Evolutionary conservation across 2,797 vertebrate genomes (phyloP).

Genomic region (Crocodylus rhombifer): DNA sequence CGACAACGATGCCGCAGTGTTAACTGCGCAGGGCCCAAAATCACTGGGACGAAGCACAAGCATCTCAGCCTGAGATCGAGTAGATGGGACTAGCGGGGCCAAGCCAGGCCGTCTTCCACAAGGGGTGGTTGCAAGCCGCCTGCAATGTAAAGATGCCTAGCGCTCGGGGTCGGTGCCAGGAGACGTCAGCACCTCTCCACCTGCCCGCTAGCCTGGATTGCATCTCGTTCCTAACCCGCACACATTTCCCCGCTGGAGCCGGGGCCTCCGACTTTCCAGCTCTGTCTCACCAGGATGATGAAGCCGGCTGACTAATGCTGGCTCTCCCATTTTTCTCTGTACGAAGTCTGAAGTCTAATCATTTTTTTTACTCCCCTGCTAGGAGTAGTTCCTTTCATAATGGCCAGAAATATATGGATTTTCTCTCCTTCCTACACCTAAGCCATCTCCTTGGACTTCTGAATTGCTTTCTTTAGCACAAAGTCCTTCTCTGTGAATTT

Average conservation of each 20-base stretch:
- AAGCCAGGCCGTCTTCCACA: neutral
- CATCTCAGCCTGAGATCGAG: neutral
- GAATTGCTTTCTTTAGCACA: slow-evolving; percentile 4
- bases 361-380: neutral
- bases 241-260: neutral
- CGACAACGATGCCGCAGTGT: too few relatives aligned
- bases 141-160: too few relatives aligned
- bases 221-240: too few relatives aligned
- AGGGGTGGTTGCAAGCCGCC: too few relatives aligned
- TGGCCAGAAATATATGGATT: neutral
- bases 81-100: neutral
- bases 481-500: slow-evolving; percentile 25
- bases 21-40: neutral
- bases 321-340: slow-evolving; percentile 8
- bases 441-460: slow-evolving; percentile 4
- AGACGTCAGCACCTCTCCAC: too few relatives aligned
- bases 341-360: neutral
- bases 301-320: neutral
- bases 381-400: slow-evolving; percentile 22
- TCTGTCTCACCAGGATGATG: neutral
- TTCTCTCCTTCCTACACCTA: neutral
- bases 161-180: too few relatives aligned
- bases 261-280: neutral
- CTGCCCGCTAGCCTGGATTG: too few relatives aligned
- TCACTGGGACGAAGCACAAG: neutral